Conservation (phyloP, 1,140 invertebrate species). For the Panonychus citri region DNA sequence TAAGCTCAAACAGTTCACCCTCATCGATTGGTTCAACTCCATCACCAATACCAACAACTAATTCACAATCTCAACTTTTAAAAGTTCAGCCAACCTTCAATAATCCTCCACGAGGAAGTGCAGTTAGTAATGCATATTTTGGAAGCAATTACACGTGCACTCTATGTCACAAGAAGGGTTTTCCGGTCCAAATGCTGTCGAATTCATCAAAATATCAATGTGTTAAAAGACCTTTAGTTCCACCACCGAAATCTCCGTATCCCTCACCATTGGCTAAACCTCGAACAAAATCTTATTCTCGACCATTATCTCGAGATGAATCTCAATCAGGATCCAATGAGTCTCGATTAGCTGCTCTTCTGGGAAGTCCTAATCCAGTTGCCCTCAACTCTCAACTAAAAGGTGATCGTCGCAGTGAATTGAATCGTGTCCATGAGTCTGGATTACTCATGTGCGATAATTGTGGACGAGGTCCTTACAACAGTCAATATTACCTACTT, state of each 20-base stretch:
- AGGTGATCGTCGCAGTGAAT: too few relatives aligned
- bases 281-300: not conserved
- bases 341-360: too few relatives aligned
- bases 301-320: not conserved
- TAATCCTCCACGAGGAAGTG: too few relatives aligned
- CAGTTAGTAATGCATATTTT: too few relatives aligned
- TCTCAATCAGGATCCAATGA: not conserved
- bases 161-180: not conserved
- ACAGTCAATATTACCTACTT: conserved; percentile 4
- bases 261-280: not conserved
- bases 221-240: not conserved
- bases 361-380: too few relatives aligned
- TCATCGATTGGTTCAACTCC: not conserved
- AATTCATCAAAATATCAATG: conserved; percentile 6
- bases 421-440: too few relatives aligned
- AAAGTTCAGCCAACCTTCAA: not conserved
- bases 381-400: too few relatives aligned
- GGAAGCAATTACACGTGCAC: not conserved
- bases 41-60: not conserved
- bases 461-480: conserved; percentile 3
- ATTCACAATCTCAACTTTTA: not conserved
- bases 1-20: not conserved
- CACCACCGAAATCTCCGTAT: not conserved
- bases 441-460: not conserved
- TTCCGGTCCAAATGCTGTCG: not conserved